These are phyloP conservation scores for Triplophysa siluroides DNA, from an alignment of 2,113 vertebrate species.

Conservation along the genomic window DNA sequence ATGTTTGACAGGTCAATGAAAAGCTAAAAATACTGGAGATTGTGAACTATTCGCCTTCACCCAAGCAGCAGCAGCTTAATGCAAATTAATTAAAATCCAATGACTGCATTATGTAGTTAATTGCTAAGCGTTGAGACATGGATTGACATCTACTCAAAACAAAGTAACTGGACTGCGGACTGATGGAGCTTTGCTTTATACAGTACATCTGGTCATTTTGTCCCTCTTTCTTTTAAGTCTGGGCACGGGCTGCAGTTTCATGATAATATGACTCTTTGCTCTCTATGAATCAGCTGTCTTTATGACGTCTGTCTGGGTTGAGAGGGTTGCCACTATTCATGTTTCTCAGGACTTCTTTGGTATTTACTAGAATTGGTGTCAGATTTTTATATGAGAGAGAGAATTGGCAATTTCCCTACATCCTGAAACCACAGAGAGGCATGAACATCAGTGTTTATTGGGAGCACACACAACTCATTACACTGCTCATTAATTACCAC, in stretches of 20 bases:
- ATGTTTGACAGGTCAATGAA: conserved; percentile 6
- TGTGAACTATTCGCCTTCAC: neutral
- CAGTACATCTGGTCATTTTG: conserved; percentile 6
- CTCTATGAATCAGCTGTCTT: conserved; percentile 4
- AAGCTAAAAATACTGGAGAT: neutral
- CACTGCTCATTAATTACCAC: conserved; percentile 31
- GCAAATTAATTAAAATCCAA: conserved; percentile 48
- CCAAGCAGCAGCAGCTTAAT: conserved; percentile 18
- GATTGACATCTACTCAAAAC: conserved; percentile 32
- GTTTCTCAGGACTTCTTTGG: neutral
- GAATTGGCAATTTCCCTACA: conserved; percentile 14
- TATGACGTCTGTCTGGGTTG: neutral
- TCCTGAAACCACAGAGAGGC: neutral
- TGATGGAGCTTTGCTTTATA: conserved; percentile 26
- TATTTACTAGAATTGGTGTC: conserved; percentile 29
- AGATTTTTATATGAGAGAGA: neutral
- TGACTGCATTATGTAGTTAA: conserved; percentile 41
- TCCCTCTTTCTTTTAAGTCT: conserved; percentile 19
- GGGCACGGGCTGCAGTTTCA: neutral
- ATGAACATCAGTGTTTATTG: neutral
- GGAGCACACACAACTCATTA: conserved; percentile 26
- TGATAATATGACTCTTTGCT: neutral
- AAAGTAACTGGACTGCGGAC: conserved; percentile 9
- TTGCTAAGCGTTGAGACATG: conserved; percentile 39
- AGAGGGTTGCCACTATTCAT: neutral